These are phyloP conservation scores for Vollenhovia emeryi DNA, from an alignment of 1,140 invertebrate genomes.

Conservation along the genomic window DNA sequence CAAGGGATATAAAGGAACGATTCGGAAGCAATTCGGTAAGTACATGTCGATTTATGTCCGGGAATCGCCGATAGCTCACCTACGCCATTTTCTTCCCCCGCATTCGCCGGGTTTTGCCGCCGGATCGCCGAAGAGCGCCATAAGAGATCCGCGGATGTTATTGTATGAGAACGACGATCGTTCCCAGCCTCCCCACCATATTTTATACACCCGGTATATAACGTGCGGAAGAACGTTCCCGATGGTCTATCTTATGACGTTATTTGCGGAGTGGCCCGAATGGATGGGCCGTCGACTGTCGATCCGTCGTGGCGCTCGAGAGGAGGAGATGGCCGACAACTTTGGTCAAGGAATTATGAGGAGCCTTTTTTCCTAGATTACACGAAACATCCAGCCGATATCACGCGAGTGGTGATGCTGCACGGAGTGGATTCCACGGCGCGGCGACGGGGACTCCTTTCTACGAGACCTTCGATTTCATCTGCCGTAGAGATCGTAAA, in stretches of 20 bases:
- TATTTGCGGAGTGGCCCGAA: conserved; percentile 77
- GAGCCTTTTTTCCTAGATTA: conserved; percentile 39
- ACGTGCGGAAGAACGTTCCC: conserved; percentile 60
- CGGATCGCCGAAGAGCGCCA: conserved; percentile 44
- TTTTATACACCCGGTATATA: conserved; percentile 77
- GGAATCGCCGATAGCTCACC: conserved; percentile 78
- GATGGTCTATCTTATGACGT: conserved; percentile 77
- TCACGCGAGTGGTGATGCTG: not conserved
- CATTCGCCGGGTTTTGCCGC: conserved; percentile 31
- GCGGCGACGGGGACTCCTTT: not conserved
- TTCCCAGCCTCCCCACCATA: conserved; percentile 66
- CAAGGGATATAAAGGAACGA: conserved; percentile 78
- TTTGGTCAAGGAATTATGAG: conserved; percentile 58
- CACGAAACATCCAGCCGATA: conserved; percentile 45
- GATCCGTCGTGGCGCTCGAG: conserved; percentile 54
- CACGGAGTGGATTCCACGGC: not conserved
- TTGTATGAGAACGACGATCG: conserved; percentile 74
- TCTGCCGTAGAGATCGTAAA: conserved; percentile 63
- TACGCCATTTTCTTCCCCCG: conserved; percentile 64
- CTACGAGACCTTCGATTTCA: conserved; percentile 59
- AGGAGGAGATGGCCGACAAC: not conserved
- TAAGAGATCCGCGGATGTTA: conserved; percentile 74
- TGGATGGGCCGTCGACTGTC: conserved; percentile 65
- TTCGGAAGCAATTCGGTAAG: conserved; percentile 83
- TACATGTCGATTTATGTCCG: conserved; percentile 82